Conservation (phyloP, 2,113 vertebrate species). For the Scartelaos histophorus region DNA sequence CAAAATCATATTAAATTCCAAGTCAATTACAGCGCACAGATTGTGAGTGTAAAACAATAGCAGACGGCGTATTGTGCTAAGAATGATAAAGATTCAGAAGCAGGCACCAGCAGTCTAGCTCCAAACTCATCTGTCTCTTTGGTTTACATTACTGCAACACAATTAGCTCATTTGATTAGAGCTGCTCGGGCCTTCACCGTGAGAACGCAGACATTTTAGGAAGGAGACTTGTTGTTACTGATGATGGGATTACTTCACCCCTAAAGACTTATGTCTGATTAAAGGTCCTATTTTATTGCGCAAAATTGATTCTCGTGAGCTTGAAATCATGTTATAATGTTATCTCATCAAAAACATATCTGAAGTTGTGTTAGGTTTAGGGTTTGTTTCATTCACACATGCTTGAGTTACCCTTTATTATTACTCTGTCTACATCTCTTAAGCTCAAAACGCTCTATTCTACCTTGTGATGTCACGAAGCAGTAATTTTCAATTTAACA, state of each 20-base stretch:
- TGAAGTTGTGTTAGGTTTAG: too few species aligned
- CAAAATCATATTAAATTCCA: slow-evolving; percentile 40
- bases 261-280: slow-evolving; percentile 1
- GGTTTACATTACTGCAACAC: slow-evolving; percentile 10
- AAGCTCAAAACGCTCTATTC: too few species aligned
- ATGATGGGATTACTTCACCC: slow-evolving; percentile 15
- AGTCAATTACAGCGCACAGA: slow-evolving; percentile 40
- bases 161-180: slow-evolving; percentile 23
- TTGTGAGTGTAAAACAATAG: slow-evolving; percentile 20
- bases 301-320: too few species aligned
- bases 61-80: slow-evolving; percentile 1
- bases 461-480: too few species aligned
- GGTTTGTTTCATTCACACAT: too few species aligned
- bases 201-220: slow-evolving; percentile 21
- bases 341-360: too few species aligned
- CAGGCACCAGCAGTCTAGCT: not conserved
- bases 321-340: too few species aligned
- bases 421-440: too few species aligned
- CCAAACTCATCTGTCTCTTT: slow-evolving; percentile 6
- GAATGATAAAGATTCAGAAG: slow-evolving; percentile 18
- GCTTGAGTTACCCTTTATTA: too few species aligned
- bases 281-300: not conserved
- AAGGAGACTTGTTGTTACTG: slow-evolving; percentile 33
- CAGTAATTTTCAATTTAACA: too few species aligned
- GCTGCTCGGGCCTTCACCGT: not conserved